phyloP scores from a whole-genome alignment of 2,113 vertebrate species.

The Limanda limanda region DNA sequence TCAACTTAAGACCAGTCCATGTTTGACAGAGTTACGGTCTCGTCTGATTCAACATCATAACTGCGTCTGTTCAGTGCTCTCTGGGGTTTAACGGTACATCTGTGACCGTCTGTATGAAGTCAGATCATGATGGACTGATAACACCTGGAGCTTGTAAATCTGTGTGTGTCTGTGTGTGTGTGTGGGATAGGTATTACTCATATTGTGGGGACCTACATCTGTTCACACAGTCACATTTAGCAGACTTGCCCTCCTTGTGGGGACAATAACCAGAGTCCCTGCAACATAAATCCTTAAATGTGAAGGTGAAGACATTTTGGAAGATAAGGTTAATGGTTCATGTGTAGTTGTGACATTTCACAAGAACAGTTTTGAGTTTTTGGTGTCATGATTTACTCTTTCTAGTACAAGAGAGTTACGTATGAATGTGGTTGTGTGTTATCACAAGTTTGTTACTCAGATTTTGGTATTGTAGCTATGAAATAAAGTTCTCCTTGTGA shows the following conservation, averaged over 20 bases:
- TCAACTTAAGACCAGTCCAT: conserved; percentile 18
- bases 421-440: conserved; percentile 1
- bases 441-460: not conserved
- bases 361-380: conserved; percentile 23
- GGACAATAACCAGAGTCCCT: not conserved
- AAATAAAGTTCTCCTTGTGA: not conserved
- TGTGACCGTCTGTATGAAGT: conserved; percentile 32
- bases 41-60: conserved; percentile 41
- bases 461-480: not conserved
- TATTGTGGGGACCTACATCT: too few species aligned
- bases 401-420: not conserved
- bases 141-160: conserved; percentile 67
- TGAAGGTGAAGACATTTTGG: too few species aligned
- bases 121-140: conserved; percentile 48
- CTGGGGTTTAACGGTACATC: conserved; percentile 40
- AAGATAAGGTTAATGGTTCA: not conserved
- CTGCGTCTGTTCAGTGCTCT: not conserved
- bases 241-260: not conserved
- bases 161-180: conserved; percentile 5
- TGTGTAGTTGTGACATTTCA: not conserved
- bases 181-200: too few species aligned
- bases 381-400: conserved; percentile 27
- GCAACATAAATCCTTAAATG: too few species aligned
- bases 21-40: conserved; percentile 37
- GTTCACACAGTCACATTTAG: too few species aligned